Percentiles rank a stretch among this genome's conserved stretches.
phyloP scores from a whole-genome alignment of 2,888 invertebrate species.

The Tipula vernalis region DNA sequence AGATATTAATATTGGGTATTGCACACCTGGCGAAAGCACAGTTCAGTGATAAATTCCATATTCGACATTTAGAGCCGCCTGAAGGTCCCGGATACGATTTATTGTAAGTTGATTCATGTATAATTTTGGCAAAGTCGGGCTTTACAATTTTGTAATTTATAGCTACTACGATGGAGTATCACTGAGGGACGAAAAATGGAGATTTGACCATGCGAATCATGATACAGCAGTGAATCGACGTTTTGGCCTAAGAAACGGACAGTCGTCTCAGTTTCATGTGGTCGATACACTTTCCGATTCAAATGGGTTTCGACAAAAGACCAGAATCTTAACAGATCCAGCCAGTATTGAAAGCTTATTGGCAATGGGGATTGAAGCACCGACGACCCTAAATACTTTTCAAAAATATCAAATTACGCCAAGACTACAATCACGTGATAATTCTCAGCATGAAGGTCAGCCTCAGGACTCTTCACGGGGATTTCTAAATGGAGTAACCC shows the following conservation, averaged over 20 bases:
- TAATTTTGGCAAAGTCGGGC: no score
- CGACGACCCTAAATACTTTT: neutral
- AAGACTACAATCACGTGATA: neutral
- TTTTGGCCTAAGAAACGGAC: neutral
- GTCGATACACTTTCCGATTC: neutral
- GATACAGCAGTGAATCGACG: neutral
- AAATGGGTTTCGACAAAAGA: neutral
- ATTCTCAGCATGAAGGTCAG: neutral
- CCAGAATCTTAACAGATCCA: neutral
- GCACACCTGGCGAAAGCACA: neutral
- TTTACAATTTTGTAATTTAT: neutral
- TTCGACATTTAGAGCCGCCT: neutral
- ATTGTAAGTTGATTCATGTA: neutral
- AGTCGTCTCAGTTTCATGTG: neutral
- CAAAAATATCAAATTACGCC: neutral
- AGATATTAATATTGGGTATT: neutral
- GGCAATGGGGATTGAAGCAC: neutral
- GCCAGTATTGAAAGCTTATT: neutral
- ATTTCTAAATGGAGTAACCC: neutral
- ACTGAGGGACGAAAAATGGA: slow-evolving; percentile 6
- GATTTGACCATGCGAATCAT: neutral
- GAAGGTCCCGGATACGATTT: slow-evolving; percentile 5
- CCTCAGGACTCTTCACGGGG: neutral
- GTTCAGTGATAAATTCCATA: neutral
- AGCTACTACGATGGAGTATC: neutral